Conservation (phyloP, 2,113 vertebrate genomes). For the Leuciscus idus region DNA sequence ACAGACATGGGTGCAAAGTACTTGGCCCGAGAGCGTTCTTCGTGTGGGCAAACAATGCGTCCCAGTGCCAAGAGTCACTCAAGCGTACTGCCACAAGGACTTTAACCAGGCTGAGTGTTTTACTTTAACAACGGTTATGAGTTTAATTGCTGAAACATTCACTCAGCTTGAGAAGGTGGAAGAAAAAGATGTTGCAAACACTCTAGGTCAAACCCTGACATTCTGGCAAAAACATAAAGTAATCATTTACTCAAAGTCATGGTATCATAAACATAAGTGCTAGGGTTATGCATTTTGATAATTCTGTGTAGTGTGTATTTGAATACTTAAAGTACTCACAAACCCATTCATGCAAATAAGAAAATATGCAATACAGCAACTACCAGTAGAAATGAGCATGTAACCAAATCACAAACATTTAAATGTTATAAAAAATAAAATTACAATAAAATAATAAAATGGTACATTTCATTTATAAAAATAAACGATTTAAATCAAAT, state of each 20-base stretch:
- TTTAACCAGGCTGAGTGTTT: not conserved
- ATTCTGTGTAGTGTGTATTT: not conserved
- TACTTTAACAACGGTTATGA: not conserved
- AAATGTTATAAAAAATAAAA: not conserved
- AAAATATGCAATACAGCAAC: not conserved
- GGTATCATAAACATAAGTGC: not conserved
- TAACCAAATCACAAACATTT: not conserved
- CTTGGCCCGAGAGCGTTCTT: slow-evolving; percentile 2
- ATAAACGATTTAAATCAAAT: too few relatives aligned
- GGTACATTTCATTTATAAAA: too few relatives aligned
- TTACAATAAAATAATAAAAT: too few relatives aligned
- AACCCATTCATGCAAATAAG: not conserved
- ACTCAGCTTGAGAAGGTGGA: not conserved
- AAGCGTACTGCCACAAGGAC: not conserved
- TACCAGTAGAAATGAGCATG: not conserved
- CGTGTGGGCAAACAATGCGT: slow-evolving; percentile 16
- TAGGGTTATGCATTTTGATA: not conserved
- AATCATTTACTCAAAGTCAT: not conserved
- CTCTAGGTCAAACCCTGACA: not conserved
- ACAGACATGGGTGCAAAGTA: not conserved
- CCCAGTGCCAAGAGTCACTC: slow-evolving; percentile 11
- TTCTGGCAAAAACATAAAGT: not conserved
- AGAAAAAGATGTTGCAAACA: not conserved
- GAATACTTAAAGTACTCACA: not conserved
- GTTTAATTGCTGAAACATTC: slow-evolving; percentile 1